Evolutionary conservation across 2,888 invertebrate species (phyloP).

Genomic region (Ormyrus pomaceus): DNA sequence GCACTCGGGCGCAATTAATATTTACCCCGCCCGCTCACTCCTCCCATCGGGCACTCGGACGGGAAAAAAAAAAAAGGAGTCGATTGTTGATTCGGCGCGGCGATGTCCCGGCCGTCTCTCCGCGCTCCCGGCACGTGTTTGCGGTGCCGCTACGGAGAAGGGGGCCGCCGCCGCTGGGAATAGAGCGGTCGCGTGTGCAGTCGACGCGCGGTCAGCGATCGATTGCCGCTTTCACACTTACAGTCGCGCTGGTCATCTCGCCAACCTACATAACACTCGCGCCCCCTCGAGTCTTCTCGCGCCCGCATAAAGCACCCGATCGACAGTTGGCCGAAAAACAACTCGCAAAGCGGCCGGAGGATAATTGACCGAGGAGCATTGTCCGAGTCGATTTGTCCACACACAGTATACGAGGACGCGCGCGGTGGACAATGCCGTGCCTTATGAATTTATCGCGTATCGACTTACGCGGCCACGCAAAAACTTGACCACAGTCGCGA

Average conservation of each 20-base stretch:
- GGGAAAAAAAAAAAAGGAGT: no score
- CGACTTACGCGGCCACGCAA: slow-evolving; percentile 62
- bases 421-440: slow-evolving; percentile 66
- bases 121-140: no score
- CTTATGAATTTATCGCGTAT: slow-evolving; percentile 73
- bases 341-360: background rate
- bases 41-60: no score
- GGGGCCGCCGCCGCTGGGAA: no score
- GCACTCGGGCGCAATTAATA: background rate
- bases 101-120: no score
- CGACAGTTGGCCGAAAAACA: slow-evolving; percentile 34
- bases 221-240: background rate
- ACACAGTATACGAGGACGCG: no score
- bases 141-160: no score
- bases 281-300: background rate
- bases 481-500: background rate
- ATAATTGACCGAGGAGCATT: slow-evolving; percentile 15
- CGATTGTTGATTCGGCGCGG: no score
- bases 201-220: background rate
- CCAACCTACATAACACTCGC: background rate
- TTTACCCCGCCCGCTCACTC: no score
- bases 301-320: background rate
- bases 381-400: slow-evolving; percentile 7
- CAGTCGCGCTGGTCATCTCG: background rate
- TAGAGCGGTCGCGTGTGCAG: no score